phyloP scores from a whole-genome alignment of 1,140 invertebrate genomes.

The Brachionus calyciflorus region DNA sequence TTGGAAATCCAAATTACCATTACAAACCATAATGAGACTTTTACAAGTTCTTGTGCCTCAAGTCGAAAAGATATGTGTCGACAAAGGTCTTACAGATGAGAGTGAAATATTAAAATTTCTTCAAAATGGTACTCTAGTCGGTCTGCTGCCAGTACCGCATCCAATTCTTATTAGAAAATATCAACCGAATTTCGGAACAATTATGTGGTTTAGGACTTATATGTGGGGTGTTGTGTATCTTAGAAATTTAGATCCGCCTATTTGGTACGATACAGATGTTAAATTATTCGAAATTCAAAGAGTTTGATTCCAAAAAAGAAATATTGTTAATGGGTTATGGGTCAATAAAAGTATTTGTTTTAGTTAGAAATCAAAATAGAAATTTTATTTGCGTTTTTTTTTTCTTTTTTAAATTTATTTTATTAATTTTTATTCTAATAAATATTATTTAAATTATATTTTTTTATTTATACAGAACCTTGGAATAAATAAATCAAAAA shows the following conservation, averaged over 20 bases:
- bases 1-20: conserved; percentile 92
- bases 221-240: conserved; percentile 99
- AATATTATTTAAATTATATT: too few species aligned
- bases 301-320: neutral
- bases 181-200: conserved; percentile 94
- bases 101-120: conserved; percentile 98
- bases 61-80: conserved; percentile 99
- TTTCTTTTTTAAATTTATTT: conserved; percentile 10
- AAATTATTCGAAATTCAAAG: conserved; percentile 79
- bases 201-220: conserved; percentile 97
- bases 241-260: conserved; percentile 94
- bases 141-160: conserved; percentile 94
- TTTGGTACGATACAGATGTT: conserved; percentile 99
- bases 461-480: too few species aligned
- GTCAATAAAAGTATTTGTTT: too few species aligned
- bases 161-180: conserved; percentile 98
- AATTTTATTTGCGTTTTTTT: too few species aligned
- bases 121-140: conserved; percentile 96
- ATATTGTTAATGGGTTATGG: neutral
- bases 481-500: too few species aligned
- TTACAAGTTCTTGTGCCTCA: conserved; percentile 97
- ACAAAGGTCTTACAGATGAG: conserved; percentile 97
- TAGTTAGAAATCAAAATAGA: too few species aligned
- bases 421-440: conserved; percentile 9
- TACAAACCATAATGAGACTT: conserved; percentile 97